Conservation (phyloP, 2,797 vertebrate genomes). For the Rachycentron canadum region DNA sequence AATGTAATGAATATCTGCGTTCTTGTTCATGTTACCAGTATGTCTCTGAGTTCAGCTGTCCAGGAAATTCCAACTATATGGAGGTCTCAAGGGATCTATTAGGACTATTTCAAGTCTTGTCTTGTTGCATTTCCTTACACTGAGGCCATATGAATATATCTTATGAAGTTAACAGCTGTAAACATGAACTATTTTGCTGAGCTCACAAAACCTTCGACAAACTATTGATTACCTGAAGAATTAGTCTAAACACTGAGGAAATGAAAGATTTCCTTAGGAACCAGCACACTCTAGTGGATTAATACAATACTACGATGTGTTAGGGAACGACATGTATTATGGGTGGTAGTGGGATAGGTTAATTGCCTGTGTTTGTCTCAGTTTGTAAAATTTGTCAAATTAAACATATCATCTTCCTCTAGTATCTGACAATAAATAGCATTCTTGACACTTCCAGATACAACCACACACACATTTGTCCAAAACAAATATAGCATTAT, state of each 20-base stretch:
- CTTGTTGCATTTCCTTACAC: neutral
- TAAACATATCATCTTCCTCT: neutral
- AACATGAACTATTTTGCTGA: slow-evolving; percentile 4
- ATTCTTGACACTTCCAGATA: neutral
- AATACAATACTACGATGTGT: slow-evolving; percentile 3
- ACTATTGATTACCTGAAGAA: neutral
- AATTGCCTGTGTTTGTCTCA: neutral
- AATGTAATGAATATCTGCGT: slow-evolving; percentile 4
- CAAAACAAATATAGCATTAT: neutral
- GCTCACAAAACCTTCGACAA: neutral
- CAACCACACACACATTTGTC: neutral
- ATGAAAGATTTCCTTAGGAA: slow-evolving; percentile 7
- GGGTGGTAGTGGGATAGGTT: no score
- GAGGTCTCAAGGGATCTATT: slow-evolving; percentile 36
- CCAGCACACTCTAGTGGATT: slow-evolving; percentile 63
- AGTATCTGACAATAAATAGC: neutral
- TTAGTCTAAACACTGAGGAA: neutral
- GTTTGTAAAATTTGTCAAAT: neutral
- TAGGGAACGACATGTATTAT: no score
- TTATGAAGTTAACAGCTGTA: slow-evolving; percentile 3
- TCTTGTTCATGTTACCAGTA: slow-evolving; percentile 2
- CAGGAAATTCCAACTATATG: slow-evolving; percentile 48
- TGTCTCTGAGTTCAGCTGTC: slow-evolving; percentile 53
- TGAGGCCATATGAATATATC: slow-evolving; percentile 4
- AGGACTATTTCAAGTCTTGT: slow-evolving; percentile 32